These are phyloP conservation scores for Drosophila lacteicornis DNA, from an alignment of 1,140 invertebrate genomes.

Conservation along the genomic window DNA sequence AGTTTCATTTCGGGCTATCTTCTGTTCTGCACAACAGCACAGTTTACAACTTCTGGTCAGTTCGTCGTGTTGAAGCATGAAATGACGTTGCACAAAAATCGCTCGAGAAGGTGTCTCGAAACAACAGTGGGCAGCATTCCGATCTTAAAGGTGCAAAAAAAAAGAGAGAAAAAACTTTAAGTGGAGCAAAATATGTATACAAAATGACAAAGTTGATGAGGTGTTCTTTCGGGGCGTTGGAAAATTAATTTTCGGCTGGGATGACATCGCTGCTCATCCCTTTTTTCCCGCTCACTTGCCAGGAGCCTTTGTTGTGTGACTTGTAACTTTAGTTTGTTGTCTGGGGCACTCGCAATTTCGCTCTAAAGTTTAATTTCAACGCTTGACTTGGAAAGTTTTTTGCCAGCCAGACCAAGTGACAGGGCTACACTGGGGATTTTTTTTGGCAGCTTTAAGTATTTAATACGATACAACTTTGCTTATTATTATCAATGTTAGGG, in stretches of 20 bases:
- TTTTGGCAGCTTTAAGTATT: not conserved
- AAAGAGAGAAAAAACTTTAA: slow-evolving; percentile 24
- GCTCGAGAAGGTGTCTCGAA: slow-evolving; percentile 12
- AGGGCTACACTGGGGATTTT: not conserved
- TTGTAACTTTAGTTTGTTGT: slow-evolving; percentile 72
- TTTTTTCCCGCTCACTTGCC: slow-evolving; percentile 2
- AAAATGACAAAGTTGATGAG: slow-evolving; percentile 48
- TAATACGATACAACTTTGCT: no score
- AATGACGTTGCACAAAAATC: slow-evolving; percentile 69
- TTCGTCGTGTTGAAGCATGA: slow-evolving; percentile 45
- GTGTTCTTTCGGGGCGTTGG: slow-evolving; percentile 55
- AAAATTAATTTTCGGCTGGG: slow-evolving; percentile 75
- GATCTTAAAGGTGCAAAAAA: slow-evolving; percentile 62
- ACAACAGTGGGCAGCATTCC: not conserved
- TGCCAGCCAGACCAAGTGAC: slow-evolving; percentile 34
- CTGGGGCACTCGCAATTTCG: slow-evolving; percentile 56
- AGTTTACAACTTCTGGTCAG: slow-evolving; percentile 66
- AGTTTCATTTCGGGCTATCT: slow-evolving; percentile 36
- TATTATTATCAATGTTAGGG: not conserved
- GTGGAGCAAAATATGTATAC: slow-evolving; percentile 53
- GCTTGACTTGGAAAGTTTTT: slow-evolving; percentile 75
- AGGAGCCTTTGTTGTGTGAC: slow-evolving; percentile 70
- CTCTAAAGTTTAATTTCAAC: slow-evolving; percentile 78
- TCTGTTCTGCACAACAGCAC: slow-evolving; percentile 25
- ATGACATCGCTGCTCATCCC: slow-evolving; percentile 46